Evolutionary conservation across 2,113 vertebrate genomes (phyloP), one percentile per base, ranked within the genome.

Genomic region (Cephalopterus ornatus): DNA sequence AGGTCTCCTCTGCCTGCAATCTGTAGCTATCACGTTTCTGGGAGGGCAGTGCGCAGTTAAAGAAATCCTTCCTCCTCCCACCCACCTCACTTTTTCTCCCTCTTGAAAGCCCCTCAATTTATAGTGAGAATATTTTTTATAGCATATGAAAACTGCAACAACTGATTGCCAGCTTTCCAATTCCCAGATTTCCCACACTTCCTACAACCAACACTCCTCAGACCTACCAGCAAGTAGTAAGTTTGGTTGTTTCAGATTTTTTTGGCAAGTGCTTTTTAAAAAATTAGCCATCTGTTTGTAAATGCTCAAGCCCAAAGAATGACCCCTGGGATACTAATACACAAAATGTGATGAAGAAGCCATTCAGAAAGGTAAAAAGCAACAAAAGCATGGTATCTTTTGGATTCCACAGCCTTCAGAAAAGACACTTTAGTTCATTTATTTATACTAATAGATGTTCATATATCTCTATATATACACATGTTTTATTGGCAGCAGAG

Each of bases 31-130:
- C 21, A 5, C 10, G 46, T 22, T 86, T 78, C 70, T 73, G 37
- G 18, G 23, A 81, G 14, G 13, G 8, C 41, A 67, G 20, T 24
- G 30, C 71, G 70, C 63, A 93, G 32, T 18, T 37, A 24, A 58
- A 67, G 47, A 63, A 73, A 49, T n/a, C 23, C 22, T 75, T 81
- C 20, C 33, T 49, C 39, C 14, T 37, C 14, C 7, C 5, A 8
- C 5, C 0, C 0, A 3, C 6, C 11, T 41, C 26, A 28, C 12
- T 47, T 53, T 67, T n/a, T 19, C 22, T 1, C 2, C 3, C 13
- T 20, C 13, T 23, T 35, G 22, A 92, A 72, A 82, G 49, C 8
- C 17, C 11, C 28, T 19, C 37, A 5, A 0, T 80, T 89, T 74
- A 41, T 58, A 87, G 52, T 14, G 24, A 67, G n/a, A 89, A 41